Base-by-base conservation (phyloP, 2,113 vertebrate species). In the Uria lomvia region DNA sequence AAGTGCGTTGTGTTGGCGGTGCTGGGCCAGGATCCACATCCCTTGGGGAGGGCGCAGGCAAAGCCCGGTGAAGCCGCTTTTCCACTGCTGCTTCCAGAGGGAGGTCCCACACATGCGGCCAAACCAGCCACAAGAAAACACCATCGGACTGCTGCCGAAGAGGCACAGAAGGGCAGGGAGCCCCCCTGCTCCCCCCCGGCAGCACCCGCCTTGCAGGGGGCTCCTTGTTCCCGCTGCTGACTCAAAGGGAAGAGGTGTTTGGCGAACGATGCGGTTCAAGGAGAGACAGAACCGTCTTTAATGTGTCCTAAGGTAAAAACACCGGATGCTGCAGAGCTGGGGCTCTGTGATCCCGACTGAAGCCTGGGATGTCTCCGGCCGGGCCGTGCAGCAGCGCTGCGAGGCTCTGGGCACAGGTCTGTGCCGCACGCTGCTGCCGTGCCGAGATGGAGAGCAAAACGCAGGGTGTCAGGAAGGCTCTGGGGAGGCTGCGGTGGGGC, bases 131-230 rank as follows among this genome's bases (percentile, higher is more conserved):
- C 30, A 5, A 22, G 60, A 36, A 56, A 47, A 32, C 3, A 11
- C 36, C 42, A 3, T 10, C 7, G 1, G 14, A 9, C 11, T 0
- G 1, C 38, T 60, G 59, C 19, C 60, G 22, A 40, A 40, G 53
- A 9, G 55, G 30, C 2, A 8, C 29, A 19, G 82, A 36, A 47
- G 30, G 68, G 36, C 62, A 42, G 10, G 15, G 21, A 62, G 14
- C 40, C n/a, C 47, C 55, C 6, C 43, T 23, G 9, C 29, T 14
- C 38, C 12, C 1, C 6, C 47, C 53, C 19, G 29, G 40, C 30
- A 1, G 74, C 50, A n/a, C 47, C 8, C 4, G 3, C 23, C 6
- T 0, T 2, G 21, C 27, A 9, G 36, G 8, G 27, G 11, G 30
- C 26, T 60, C 40, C 1, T 22, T 15, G 17, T n/a, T 47, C 26